Conservation (phyloP, 2,113 vertebrate species). For the Syrmaticus mikado region DNA sequence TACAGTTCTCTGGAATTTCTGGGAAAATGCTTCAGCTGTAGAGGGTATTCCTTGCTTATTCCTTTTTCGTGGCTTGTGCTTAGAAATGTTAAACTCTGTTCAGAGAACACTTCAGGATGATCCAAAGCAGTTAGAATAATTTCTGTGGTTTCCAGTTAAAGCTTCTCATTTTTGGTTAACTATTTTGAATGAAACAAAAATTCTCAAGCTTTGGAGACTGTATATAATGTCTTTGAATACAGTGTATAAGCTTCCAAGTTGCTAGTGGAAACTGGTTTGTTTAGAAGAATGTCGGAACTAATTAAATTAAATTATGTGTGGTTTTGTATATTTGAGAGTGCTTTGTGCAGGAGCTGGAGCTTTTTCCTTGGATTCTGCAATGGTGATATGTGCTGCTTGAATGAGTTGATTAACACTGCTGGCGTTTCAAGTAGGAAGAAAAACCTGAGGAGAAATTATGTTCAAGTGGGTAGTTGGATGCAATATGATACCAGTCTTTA, state of each 20-base stretch:
- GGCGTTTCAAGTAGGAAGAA: constrained; percentile 53
- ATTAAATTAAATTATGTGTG: background rate
- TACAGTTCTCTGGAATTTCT: background rate
- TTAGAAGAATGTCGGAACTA: background rate
- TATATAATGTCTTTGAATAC: background rate
- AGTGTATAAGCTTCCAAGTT: background rate
- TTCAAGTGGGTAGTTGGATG: constrained; percentile 57
- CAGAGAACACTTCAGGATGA: background rate
- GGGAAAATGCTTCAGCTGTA: background rate
- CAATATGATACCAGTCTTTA: constrained; percentile 63
- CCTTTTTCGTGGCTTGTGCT: background rate
- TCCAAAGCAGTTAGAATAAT: background rate
- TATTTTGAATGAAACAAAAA: background rate
- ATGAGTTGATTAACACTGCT: constrained; percentile 59
- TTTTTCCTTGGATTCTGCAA: background rate
- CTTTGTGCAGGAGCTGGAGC: background rate
- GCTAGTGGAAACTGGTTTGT: background rate
- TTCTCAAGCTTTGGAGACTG: background rate
- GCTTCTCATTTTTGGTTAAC: background rate
- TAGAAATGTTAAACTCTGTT: background rate
- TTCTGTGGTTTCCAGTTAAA: constrained; percentile 21
- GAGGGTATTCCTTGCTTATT: background rate
- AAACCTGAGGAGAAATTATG: constrained; percentile 66
- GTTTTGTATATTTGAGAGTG: background rate
- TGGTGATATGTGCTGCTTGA: constrained; percentile 39